These are phyloP conservation scores for Epinotia brunnichana DNA, from an alignment of 2,888 invertebrate genomes.

Conservation along the genomic window DNA sequence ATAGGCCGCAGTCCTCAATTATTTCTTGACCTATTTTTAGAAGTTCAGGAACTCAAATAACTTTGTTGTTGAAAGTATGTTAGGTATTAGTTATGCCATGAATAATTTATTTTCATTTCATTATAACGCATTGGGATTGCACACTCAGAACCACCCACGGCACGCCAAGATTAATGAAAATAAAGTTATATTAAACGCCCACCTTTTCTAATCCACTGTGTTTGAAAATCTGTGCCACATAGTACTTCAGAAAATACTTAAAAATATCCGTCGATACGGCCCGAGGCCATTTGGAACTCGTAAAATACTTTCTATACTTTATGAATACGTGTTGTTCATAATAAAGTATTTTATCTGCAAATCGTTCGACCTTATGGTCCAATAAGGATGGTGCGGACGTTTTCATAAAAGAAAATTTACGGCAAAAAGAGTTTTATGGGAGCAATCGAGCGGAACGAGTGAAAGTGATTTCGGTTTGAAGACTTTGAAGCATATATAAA, in stretches of 20 bases:
- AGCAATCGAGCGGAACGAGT: neutral
- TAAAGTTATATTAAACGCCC: neutral
- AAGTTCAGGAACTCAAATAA: no score
- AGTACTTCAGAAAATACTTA: slow-evolving; percentile 13
- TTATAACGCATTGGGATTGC: neutral
- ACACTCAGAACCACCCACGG: neutral
- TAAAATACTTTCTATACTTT: slow-evolving; percentile 39
- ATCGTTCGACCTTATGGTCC: slow-evolving; percentile 27
- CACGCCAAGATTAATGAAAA: neutral
- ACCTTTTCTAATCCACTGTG: neutral
- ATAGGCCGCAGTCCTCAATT: no score
- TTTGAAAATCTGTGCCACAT: neutral
- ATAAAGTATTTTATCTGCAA: slow-evolving; percentile 32
- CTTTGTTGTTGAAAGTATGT: neutral
- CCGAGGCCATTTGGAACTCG: slow-evolving; percentile 20
- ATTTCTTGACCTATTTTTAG: no score
- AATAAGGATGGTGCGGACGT: slow-evolving; percentile 26
- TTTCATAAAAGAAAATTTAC: slow-evolving; percentile 38
- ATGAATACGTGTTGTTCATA: slow-evolving; percentile 33
- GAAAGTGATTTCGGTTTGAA: neutral
- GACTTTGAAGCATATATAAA: neutral
- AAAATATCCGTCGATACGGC: slow-evolving; percentile 14
- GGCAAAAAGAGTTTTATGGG: slow-evolving; percentile 32
- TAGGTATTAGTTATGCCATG: neutral
- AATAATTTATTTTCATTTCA: slow-evolving; percentile 1